Conservation (phyloP, 2,888 invertebrate species). For the Ectemnius cavifrons region DNA sequence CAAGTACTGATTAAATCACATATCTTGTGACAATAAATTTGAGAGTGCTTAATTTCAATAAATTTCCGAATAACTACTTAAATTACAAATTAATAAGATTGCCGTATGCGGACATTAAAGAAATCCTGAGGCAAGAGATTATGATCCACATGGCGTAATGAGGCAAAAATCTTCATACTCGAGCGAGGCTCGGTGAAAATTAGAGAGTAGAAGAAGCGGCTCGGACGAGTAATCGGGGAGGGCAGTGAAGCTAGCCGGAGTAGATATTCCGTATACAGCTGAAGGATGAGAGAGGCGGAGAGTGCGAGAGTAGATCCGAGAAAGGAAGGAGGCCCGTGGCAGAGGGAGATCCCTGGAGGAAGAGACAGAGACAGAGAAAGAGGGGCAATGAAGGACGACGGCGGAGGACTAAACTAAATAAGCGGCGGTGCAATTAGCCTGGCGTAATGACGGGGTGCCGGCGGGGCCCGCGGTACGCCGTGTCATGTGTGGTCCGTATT, state of each 20-base stretch:
- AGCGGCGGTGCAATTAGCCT: conserved; percentile 37
- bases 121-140: too few relatives aligned
- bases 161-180: too few relatives aligned
- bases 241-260: not conserved
- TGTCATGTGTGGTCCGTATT: conserved; percentile 38
- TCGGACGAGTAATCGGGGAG: too few relatives aligned
- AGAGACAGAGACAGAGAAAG: not conserved
- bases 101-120: too few relatives aligned
- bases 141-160: too few relatives aligned
- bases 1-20: too few relatives aligned
- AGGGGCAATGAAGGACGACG: conserved; percentile 13
- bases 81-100: too few relatives aligned
- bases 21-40: too few relatives aligned
- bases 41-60: too few relatives aligned
- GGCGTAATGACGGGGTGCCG: conserved; percentile 38
- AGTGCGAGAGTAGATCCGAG: not conserved
- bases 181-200: too few relatives aligned
- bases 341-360: not conserved
- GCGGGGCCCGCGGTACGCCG: conserved; percentile 24
- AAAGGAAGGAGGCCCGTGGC: not conserved
- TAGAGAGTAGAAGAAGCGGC: too few relatives aligned
- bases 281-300: not conserved
- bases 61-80: too few relatives aligned
- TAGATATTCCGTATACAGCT: not conserved
- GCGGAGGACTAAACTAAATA: conserved; percentile 29